Evolutionary conservation across 2,797 vertebrate species (phyloP), one percentile per base, ranked within the genome.

Genomic region (Rallus crepitans): DNA sequence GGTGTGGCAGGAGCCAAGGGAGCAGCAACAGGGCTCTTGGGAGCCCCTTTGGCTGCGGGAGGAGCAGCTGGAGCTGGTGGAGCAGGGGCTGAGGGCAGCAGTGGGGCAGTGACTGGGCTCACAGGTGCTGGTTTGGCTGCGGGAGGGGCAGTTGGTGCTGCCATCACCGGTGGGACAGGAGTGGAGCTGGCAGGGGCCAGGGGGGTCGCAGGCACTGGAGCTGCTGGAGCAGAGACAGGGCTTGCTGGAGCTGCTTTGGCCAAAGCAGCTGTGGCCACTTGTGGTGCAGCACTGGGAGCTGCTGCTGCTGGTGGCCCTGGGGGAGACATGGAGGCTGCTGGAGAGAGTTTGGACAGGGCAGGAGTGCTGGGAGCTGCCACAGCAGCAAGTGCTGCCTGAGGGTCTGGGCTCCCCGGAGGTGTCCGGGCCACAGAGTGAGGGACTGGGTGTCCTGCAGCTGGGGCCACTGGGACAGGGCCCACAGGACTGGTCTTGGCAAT

Each of bases 141-240:
- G 25, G 37, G 28, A 59, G 37, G n/a, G 24, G 45, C 2, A 0
- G 40, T 60, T 2, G 50, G 57, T 42, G 52, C 42, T 79, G 59
- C 18, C 15, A 3, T 5, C 1, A 1, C n/a, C 0, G 3, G 37
- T 37, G 45, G 27, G 37, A 37, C 60, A 72, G 76, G 76, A 16
- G 1, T 37, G n/a, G 72, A 53, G 47, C 47, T 61, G 63, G 72
- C n/a, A 45, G 64, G 48, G 56, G n/a, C 56, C 4, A 6, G 21
- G 20, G 70, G 15, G 10, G 16, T 61, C 40, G 7, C 35, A 16
- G 63, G 63, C 55, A 40, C 30, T n/a, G 48, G 61, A 87, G 70
- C 33, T 57, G 47, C 76, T 2, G 27, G 42, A 5, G 31, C 52
- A 97, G 98, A 87, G 98, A 97, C 1, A 0, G 64, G 65, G 20